A percentile compares a stretch with the other conserved stretches of the same genome.
Evolutionary conservation across 2,797 vertebrate genomes (phyloP).

Genomic region (Chloroceryle inda): DNA sequence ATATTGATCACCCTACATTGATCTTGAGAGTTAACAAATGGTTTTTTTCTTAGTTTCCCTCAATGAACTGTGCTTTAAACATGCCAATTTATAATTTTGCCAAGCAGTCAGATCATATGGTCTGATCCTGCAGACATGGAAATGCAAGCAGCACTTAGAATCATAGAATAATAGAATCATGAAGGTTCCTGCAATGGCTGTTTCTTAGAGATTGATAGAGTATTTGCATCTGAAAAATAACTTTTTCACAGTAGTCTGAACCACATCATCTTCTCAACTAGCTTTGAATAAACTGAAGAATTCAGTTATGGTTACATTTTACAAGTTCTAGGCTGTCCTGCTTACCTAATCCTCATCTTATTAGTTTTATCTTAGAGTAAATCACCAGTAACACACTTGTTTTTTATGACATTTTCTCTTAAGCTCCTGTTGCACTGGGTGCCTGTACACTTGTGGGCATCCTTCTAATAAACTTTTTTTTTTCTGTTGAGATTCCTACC

Average conservation of each 20-base stretch:
- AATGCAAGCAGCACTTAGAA: background rate
- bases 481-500: background rate
- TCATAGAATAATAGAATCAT: too few relatives aligned
- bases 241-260: background rate
- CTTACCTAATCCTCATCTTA: background rate
- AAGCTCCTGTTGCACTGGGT: background rate
- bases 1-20: constrained; percentile 27
- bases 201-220: background rate
- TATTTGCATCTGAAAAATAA: background rate
- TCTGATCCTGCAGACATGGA: background rate
- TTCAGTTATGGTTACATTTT: background rate
- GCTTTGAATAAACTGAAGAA: background rate
- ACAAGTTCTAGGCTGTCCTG: background rate
- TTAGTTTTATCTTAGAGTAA: background rate
- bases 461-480: background rate
- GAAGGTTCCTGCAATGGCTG: background rate
- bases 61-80: constrained; percentile 18
- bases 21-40: constrained; percentile 43
- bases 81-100: background rate
- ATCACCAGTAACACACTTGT: background rate
- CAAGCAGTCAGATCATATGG: background rate
- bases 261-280: background rate
- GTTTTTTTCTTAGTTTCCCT: background rate
- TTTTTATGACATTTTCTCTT: background rate
- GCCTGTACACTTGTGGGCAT: background rate